Percentiles rank a stretch among this genome's conserved stretches.
phyloP scores from a whole-genome alignment of 1,140 invertebrate genomes.

The Coelopa frigida region DNA sequence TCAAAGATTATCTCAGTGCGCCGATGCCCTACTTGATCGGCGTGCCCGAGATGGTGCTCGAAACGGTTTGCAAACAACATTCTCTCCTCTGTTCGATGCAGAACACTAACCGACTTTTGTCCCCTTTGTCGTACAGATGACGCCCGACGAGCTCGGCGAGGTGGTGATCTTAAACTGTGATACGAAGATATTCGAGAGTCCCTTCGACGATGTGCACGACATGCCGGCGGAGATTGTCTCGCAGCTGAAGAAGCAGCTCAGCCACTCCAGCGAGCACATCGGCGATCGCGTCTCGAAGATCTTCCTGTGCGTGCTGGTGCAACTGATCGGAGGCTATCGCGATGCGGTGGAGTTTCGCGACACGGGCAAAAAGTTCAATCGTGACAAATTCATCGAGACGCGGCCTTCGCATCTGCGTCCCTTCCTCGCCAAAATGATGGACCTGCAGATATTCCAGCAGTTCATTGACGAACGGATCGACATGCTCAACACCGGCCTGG shows the following conservation, averaged over 20 bases:
- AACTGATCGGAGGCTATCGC: conserved; percentile 86
- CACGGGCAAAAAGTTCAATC: conserved; percentile 78
- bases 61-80: conserved; percentile 42
- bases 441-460: conserved; percentile 92
- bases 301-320: conserved; percentile 82
- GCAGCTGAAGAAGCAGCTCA: conserved; percentile 57
- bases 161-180: conserved; percentile 89
- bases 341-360: conserved; percentile 72
- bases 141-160: conserved; percentile 72
- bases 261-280: conserved; percentile 49
- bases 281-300: conserved; percentile 87
- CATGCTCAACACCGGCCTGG: conserved; percentile 78
- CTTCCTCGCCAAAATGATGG: conserved; percentile 82
- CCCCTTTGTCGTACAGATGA: conserved; percentile 57
- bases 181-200: conserved; percentile 72
- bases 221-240: conserved; percentile 75
- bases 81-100: neutral
- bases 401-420: conserved; percentile 74
- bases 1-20: conserved; percentile 85
- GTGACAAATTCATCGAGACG: conserved; percentile 78
- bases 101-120: conserved; percentile 4
- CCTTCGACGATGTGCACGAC: conserved; percentile 80
- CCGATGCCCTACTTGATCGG: conserved; percentile 96
- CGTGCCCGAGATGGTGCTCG: conserved; percentile 72
- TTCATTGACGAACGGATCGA: conserved; percentile 90